A percentile compares a stretch with the other conserved stretches of the same genome.
Evolutionary conservation across 2,113 vertebrate genomes (phyloP).

Genomic region (Rhinopomastus cyanomelas): DNA sequence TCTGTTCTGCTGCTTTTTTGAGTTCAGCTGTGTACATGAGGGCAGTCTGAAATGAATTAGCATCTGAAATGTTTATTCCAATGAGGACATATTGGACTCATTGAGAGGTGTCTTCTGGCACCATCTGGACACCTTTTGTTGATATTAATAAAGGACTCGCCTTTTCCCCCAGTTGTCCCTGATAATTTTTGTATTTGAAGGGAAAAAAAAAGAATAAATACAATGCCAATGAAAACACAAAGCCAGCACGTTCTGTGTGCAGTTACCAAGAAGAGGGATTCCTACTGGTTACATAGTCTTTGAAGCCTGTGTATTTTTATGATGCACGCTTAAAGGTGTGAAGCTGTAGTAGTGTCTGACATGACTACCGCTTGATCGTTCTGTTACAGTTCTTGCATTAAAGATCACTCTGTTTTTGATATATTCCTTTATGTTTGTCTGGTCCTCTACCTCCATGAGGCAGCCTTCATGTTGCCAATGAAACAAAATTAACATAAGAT

Average conservation of each 20-base stretch:
- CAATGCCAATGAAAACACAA: not conserved
- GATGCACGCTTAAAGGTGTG: not conserved
- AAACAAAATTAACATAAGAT: not conserved
- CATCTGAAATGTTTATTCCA: not conserved
- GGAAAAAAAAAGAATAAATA: not conserved
- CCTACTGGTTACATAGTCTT: not conserved
- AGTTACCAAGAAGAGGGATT: not conserved
- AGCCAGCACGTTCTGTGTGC: not conserved
- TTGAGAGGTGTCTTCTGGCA: not conserved
- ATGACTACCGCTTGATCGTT: fast-evolving
- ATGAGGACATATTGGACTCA: not conserved
- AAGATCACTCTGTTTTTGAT: not conserved
- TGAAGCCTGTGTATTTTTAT: not conserved
- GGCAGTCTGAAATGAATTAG: not conserved
- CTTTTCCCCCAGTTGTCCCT: not conserved
- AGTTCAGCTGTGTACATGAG: not conserved
- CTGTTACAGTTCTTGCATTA: not conserved
- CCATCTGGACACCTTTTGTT: not conserved
- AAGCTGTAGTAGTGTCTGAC: not conserved
- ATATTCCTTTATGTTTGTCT: not conserved
- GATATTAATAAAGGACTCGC: not conserved
- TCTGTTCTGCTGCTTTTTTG: not conserved
- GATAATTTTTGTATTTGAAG: not conserved
- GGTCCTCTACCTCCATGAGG: not conserved
- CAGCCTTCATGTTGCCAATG: not conserved